These are phyloP conservation scores for Heliconius congener DNA, from an alignment of 1,140 invertebrate genomes.

Conservation along the genomic window DNA sequence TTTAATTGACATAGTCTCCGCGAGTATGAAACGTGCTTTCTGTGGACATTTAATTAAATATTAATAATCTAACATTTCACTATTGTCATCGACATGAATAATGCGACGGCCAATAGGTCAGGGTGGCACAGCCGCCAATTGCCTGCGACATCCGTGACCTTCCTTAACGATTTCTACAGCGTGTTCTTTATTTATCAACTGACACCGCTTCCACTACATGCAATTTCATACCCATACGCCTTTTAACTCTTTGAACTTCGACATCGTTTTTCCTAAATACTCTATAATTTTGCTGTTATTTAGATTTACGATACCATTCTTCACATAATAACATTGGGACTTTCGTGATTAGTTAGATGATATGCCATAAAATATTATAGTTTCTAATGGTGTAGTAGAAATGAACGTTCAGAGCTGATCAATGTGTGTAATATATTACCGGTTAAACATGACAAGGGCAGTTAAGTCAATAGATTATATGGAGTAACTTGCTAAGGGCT, in stretches of 20 bases:
- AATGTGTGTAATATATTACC: slow-evolving; percentile 19
- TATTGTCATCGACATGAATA: slow-evolving; percentile 5
- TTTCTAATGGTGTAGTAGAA: slow-evolving; percentile 11
- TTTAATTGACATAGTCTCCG: neutral
- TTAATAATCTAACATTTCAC: slow-evolving; percentile 8
- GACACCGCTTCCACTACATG: slow-evolving; percentile 37
- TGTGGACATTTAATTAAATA: slow-evolving; percentile 1
- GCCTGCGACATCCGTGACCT: slow-evolving; percentile 10
- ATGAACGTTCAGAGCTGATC: slow-evolving; percentile 16
- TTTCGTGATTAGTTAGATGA: slow-evolving; percentile 10
- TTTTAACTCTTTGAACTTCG: slow-evolving; percentile 57
- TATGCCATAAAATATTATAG: slow-evolving; percentile 13
- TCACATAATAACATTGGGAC: slow-evolving; percentile 3
- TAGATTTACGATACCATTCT: slow-evolving; percentile 19
- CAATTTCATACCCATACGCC: slow-evolving; percentile 8
- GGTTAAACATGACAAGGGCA: slow-evolving; percentile 18
- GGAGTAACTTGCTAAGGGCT: slow-evolving; percentile 19
- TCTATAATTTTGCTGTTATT: slow-evolving; percentile 25
- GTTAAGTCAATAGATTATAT: slow-evolving; percentile 16
- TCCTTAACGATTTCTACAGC: slow-evolving; percentile 23
- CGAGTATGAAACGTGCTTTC: neutral
- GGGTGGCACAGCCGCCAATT: slow-evolving; percentile 2
- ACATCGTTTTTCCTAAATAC: slow-evolving; percentile 54
- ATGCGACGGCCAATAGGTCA: slow-evolving; percentile 12
- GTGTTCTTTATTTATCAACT: slow-evolving; percentile 53